Evolutionary conservation across 1,140 invertebrate species (phyloP).

Genomic region (Anastatus disparis): DNA sequence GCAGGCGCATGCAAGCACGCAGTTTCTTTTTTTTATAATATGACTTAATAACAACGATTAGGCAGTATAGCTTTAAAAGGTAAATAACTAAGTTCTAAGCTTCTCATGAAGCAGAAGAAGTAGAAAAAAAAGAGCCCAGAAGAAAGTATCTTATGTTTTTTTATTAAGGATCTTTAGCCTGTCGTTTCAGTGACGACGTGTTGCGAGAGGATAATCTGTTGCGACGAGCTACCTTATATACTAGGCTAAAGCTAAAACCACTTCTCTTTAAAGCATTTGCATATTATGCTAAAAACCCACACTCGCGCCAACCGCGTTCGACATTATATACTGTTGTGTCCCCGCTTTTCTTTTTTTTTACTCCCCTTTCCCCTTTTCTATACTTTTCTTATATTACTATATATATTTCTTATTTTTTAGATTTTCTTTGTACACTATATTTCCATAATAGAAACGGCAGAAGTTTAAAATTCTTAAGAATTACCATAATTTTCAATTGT

Average conservation of each 20-base stretch:
- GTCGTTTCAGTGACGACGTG: constrained; percentile 17
- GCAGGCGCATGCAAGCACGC: too few relatives aligned
- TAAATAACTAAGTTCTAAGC: too few relatives aligned
- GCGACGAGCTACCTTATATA: constrained; percentile 15
- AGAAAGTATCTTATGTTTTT: neutral
- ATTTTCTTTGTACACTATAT: neutral
- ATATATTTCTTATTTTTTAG: too few relatives aligned
- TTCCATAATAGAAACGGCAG: neutral
- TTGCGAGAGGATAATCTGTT: constrained; percentile 28
- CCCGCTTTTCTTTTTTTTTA: constrained; percentile 9
- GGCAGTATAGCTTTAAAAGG: constrained; percentile 27
- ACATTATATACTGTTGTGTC: neutral
- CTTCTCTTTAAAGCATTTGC: constrained; percentile 23
- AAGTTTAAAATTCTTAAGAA: neutral
- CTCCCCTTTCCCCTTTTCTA: neutral
- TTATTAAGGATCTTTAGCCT: neutral
- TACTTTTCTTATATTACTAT: too few relatives aligned
- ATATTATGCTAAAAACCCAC: constrained; percentile 24
- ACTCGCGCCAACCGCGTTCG: neutral
- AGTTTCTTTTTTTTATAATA: neutral
- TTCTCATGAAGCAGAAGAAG: too few relatives aligned
- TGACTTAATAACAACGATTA: constrained; percentile 33
- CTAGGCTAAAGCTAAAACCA: too few relatives aligned
- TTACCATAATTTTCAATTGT: constrained; percentile 24
- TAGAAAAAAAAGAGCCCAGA: too few relatives aligned